Evolutionary conservation across 2,113 vertebrate species (phyloP).

Genomic region (Kryptolebias marmoratus): DNA sequence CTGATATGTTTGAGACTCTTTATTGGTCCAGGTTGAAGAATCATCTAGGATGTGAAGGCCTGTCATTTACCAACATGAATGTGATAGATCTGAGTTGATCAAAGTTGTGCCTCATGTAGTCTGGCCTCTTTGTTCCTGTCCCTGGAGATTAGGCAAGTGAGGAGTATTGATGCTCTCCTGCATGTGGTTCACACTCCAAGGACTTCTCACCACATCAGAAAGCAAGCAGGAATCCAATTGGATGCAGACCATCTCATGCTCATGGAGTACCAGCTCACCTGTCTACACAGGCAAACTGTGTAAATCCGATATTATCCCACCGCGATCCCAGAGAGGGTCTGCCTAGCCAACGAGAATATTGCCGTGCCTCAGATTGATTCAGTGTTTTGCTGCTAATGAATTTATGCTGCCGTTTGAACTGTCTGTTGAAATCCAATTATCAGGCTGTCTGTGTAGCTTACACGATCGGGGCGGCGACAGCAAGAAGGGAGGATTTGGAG

Average conservation of each 20-base stretch:
- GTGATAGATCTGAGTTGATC: constrained; percentile 59
- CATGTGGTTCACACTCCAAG: constrained; percentile 42
- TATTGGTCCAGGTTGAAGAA: constrained; percentile 19
- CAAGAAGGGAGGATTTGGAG: constrained; percentile 23
- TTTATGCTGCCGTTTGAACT: constrained; percentile 71
- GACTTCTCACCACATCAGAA: constrained; percentile 40
- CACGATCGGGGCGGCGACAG: constrained; percentile 52
- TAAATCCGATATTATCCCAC: constrained; percentile 10
- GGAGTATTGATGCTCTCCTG: constrained; percentile 26
- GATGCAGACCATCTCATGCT: neutral
- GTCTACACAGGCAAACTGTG: neutral
- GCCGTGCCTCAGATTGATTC: constrained; percentile 61
- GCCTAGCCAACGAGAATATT: constrained; percentile 47
- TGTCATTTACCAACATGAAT: constrained; percentile 67
- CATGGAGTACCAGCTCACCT: neutral
- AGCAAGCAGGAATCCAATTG: constrained; percentile 29
- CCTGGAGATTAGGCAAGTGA: constrained; percentile 36
- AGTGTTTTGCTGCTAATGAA: constrained; percentile 75
- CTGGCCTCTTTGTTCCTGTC: constrained; percentile 73
- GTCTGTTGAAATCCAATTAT: constrained; percentile 81
- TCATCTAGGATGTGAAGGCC: constrained; percentile 27
- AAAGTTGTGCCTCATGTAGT: constrained; percentile 68
- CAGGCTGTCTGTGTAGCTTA: constrained; percentile 67
- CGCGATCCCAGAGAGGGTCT: constrained; percentile 16
- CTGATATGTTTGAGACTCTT: constrained; percentile 1